These are phyloP conservation scores for Oppia nitens DNA, from an alignment of 1,140 invertebrate species.

Conservation along the genomic window DNA sequence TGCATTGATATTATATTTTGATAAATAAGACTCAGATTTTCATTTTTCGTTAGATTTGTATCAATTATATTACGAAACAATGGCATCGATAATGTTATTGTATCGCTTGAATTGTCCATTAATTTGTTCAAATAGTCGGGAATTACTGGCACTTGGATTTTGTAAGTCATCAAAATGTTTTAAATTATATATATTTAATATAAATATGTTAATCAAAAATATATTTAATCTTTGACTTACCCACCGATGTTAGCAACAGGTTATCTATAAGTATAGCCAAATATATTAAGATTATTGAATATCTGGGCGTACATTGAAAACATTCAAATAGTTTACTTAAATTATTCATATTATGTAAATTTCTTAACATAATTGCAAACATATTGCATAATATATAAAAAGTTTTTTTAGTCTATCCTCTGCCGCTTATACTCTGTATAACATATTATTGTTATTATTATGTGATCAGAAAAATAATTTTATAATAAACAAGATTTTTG, in stretches of 20 bases:
- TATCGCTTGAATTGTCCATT: neutral
- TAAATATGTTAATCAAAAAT: neutral
- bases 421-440: neutral
- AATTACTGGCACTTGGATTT: constrained; percentile 8
- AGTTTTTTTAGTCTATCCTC: neutral
- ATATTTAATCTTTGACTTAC: constrained; percentile 1
- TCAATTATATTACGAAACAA: neutral
- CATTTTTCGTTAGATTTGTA: neutral
- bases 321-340: neutral
- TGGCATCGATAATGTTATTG: neutral
- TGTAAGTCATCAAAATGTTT: neutral
- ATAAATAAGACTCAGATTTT: neutral
- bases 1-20: neutral
- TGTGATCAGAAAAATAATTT: too few relatives aligned
- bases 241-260: constrained; percentile 17
- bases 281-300: constrained; percentile 15
- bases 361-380: neutral
- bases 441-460: too few relatives aligned
- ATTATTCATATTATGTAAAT: neutral
- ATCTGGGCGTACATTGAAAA: constrained; percentile 3
- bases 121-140: constrained; percentile 2
- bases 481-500: too few relatives aligned
- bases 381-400: constrained; percentile 1
- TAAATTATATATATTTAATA: neutral
- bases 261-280: constrained; percentile 19